A percentile compares a stretch with the other conserved stretches of the same genome.
Conservation (phyloP, 2,797 vertebrate species). For the Alosa sapidissima region DNA sequence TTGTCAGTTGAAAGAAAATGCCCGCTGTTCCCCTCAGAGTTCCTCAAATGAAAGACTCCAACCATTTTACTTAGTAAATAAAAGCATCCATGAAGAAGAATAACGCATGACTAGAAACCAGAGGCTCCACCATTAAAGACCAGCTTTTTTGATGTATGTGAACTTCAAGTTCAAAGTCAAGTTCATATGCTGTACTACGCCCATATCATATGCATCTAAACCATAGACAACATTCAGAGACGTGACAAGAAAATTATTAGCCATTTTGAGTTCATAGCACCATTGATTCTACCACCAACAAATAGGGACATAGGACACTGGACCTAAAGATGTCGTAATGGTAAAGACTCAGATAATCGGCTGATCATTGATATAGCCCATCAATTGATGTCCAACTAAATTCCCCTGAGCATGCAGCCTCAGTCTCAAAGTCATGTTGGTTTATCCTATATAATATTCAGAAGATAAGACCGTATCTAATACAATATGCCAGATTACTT, state of each 20-base stretch:
- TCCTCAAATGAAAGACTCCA: slow-evolving; percentile 47
- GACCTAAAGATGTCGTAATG: too few relatives aligned
- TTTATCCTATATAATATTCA: too few relatives aligned
- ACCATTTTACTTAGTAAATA: slow-evolving; percentile 31
- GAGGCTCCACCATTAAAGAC: background rate
- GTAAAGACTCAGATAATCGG: too few relatives aligned
- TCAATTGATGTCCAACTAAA: too few relatives aligned
- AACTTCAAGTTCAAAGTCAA: background rate
- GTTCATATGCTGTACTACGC: background rate
- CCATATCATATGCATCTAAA: background rate
- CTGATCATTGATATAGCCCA: too few relatives aligned
- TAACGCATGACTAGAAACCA: background rate
- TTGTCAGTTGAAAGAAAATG: slow-evolving; percentile 38
- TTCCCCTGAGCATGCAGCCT: too few relatives aligned
- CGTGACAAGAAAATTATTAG: background rate
- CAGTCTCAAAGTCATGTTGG: too few relatives aligned
- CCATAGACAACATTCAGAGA: background rate
- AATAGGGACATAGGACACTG: too few relatives aligned
- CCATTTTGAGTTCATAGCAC: too few relatives aligned
- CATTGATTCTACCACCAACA: too few relatives aligned
- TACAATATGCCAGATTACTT: too few relatives aligned
- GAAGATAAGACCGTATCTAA: too few relatives aligned
- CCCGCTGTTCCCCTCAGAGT: slow-evolving; percentile 26
- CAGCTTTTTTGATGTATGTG: background rate
- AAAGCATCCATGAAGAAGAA: slow-evolving; percentile 1